Conservation (phyloP, 1,140 invertebrate genomes). For the Eumaeus atala region DNA sequence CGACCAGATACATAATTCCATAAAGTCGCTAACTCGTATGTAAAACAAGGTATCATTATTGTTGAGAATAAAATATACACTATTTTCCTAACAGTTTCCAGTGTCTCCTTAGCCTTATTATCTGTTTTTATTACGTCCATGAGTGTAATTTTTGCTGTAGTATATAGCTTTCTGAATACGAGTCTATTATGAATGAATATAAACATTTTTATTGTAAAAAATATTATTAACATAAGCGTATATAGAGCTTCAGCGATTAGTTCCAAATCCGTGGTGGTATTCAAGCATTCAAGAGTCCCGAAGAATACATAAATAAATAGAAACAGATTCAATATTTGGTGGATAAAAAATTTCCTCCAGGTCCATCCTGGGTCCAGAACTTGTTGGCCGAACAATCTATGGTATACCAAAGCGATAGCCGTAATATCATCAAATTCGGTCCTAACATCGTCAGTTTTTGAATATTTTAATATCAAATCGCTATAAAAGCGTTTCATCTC, state of each 20-base stretch:
- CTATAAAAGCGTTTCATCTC: conserved; percentile 33
- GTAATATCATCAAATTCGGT: conserved; percentile 42
- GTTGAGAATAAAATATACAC: conserved; percentile 29
- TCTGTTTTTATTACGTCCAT: conserved; percentile 32
- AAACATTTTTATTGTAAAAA: conserved; percentile 40
- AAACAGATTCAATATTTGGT: conserved; percentile 33
- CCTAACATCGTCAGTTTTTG: conserved; percentile 36
- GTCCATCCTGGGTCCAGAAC: conserved; percentile 49
- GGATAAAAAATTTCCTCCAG: conserved; percentile 35
- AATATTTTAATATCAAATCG: conserved; percentile 28
- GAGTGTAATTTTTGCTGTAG: conserved; percentile 36
- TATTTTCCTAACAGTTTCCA: conserved; percentile 29
- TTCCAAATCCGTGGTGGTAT: conserved; percentile 30
- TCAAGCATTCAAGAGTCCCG: conserved; percentile 41
- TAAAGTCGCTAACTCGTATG: conserved; percentile 37
- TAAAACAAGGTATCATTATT: conserved; percentile 30
- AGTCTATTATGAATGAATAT: conserved; percentile 37
- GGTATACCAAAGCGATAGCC: conserved; percentile 33
- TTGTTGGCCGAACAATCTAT: conserved; percentile 46
- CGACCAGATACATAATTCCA: conserved; percentile 42
- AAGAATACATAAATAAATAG: conserved; percentile 45
- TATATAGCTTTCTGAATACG: conserved; percentile 36
- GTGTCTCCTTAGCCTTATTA: conserved; percentile 20
- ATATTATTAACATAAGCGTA: conserved; percentile 37
- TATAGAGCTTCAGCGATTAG: conserved; percentile 44